Evolutionary conservation across 2,797 vertebrate species (phyloP).

Genomic region (Clarias pachynema): DNA sequence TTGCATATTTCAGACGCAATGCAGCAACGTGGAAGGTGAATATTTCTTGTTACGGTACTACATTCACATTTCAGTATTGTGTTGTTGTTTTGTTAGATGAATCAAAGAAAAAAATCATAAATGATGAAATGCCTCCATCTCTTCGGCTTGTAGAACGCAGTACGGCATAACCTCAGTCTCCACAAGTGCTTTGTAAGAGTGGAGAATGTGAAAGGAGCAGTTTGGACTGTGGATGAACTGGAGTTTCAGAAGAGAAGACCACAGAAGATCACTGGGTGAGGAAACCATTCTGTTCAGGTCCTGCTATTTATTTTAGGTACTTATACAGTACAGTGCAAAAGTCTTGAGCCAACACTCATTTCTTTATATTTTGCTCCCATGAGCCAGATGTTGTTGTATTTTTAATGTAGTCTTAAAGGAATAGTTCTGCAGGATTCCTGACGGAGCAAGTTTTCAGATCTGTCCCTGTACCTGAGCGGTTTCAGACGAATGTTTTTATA

Average conservation of each 20-base stretch:
- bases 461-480: too few species aligned
- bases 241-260: conserved; percentile 98
- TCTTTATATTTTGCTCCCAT: too few species aligned
- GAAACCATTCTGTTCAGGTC: not conserved
- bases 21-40: conserved; percentile 98
- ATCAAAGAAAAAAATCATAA: not conserved
- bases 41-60: not conserved
- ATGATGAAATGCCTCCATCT: not conserved
- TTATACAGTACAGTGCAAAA: too few species aligned
- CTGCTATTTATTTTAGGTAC: not conserved
- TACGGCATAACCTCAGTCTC: conserved; percentile 99
- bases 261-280: conserved; percentile 95
- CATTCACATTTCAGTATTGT: not conserved
- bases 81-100: not conserved
- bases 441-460: too few species aligned
- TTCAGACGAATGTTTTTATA: too few species aligned
- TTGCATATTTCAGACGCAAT: conserved; percentile 97
- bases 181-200: conserved; percentile 99
- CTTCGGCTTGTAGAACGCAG: conserved; percentile 85
- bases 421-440: too few species aligned
- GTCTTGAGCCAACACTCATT: too few species aligned
- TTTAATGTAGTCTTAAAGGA: too few species aligned
- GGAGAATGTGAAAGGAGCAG: conserved; percentile 98
- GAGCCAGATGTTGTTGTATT: too few species aligned
- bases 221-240: conserved; percentile 99